A percentile compares a stretch with the other conserved stretches of the same genome.
Conservation (phyloP, 2,888 invertebrate species). For the Acrocyrtus sp. region DNA sequence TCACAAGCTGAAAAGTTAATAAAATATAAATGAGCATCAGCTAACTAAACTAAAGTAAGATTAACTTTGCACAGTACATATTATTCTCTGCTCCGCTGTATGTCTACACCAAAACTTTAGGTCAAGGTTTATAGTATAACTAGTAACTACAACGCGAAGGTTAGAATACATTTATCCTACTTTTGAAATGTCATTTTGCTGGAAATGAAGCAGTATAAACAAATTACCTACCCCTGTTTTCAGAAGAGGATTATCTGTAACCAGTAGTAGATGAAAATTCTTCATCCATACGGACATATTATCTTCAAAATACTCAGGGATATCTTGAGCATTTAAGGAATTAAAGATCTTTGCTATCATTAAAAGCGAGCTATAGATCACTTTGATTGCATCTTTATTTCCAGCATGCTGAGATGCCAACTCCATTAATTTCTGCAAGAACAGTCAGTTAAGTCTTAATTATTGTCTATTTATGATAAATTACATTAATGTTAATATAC, state of each 20-base stretch:
- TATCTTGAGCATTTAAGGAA: constrained; percentile 96
- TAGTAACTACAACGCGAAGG: too few species aligned
- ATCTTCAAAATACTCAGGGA: constrained; percentile 99
- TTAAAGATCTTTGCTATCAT: constrained; percentile 95
- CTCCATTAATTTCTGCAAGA: constrained; percentile 81
- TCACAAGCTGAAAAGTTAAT: constrained; percentile 88
- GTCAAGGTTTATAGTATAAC: too few species aligned
- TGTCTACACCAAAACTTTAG: too few species aligned
- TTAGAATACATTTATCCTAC: too few species aligned
- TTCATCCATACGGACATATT: constrained; percentile 97
- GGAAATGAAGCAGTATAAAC: not conserved
- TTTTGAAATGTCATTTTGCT: not conserved
- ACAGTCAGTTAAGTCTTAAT: too few species aligned
- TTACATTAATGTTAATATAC: too few species aligned
- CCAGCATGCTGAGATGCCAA: constrained; percentile 80
- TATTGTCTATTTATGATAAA: too few species aligned
- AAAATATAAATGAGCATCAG: too few species aligned
- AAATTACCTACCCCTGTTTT: constrained; percentile 72
- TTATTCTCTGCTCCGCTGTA: too few species aligned
- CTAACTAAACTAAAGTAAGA: too few species aligned
- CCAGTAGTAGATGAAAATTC: constrained; percentile 84
- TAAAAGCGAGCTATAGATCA: constrained; percentile 89
- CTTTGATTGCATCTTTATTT: constrained; percentile 82
- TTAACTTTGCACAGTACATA: too few species aligned
- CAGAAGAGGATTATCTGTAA: constrained; percentile 79